phyloP scores from a whole-genome alignment of 1,140 invertebrate species.

The Macrocentrus cingulum region DNA sequence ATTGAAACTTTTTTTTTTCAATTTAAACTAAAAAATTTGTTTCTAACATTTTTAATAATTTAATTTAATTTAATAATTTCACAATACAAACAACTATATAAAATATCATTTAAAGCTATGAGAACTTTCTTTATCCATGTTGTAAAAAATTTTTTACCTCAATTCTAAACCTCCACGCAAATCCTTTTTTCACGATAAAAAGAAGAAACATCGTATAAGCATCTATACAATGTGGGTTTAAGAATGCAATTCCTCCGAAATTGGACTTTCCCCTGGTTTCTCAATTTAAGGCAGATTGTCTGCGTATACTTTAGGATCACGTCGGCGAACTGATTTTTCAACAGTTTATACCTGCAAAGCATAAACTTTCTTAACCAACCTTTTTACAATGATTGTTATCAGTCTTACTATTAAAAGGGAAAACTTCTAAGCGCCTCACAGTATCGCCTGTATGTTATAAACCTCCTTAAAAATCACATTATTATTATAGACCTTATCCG shows the following conservation, averaged over 20 bases:
- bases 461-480: too few species aligned
- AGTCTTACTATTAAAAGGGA: not conserved
- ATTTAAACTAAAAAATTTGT: too few species aligned
- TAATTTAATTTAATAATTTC: too few species aligned
- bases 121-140: too few species aligned
- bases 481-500: too few species aligned
- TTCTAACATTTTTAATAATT: too few species aligned
- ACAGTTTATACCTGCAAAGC: slow-evolving; percentile 4
- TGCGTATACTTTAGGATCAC: slow-evolving; percentile 19
- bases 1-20: too few species aligned
- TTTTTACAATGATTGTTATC: too few species aligned
- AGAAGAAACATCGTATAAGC: slow-evolving; percentile 24
- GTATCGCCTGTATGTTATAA: too few species aligned
- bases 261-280: slow-evolving; percentile 45
- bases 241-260: slow-evolving; percentile 52
- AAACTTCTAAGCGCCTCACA: not conserved
- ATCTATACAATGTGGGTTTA: slow-evolving; percentile 41
- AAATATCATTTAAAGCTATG: too few species aligned
- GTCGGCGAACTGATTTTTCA: not conserved
- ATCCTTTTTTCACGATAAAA: slow-evolving; percentile 14
- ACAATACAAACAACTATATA: too few species aligned
- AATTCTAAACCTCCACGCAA: slow-evolving; percentile 29
- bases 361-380: slow-evolving; percentile 5
- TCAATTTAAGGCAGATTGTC: slow-evolving; percentile 34
- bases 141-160: too few species aligned